These are phyloP conservation scores for Aphidius gifuensis DNA, from an alignment of 1,140 invertebrate species.

Conservation along the genomic window DNA sequence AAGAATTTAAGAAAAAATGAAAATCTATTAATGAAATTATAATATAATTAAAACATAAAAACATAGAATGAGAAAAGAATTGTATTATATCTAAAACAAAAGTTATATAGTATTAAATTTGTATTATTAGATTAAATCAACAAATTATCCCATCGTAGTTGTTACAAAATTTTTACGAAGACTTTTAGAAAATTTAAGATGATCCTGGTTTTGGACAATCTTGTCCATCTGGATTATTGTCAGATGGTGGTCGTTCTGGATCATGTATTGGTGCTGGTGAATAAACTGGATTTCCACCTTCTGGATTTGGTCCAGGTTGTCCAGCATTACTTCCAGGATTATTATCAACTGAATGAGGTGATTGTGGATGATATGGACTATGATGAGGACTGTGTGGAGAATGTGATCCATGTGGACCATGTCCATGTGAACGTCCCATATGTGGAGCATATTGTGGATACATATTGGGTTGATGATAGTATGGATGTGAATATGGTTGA, in stretches of 20 bases:
- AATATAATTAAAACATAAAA: too few relatives aligned
- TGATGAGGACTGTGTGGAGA: constrained; percentile 41
- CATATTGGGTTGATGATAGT: constrained; percentile 57
- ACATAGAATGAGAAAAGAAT: too few relatives aligned
- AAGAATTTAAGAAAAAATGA: too few relatives aligned
- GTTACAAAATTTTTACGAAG: too few relatives aligned
- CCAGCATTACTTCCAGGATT: constrained; percentile 30
- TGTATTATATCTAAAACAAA: too few relatives aligned
- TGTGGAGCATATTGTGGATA: constrained; percentile 61
- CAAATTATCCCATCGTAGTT: too few relatives aligned
- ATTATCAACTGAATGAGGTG: constrained; percentile 42
- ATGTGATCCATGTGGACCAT: constrained; percentile 43
- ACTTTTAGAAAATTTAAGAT: constrained; percentile 28
- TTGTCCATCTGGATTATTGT: constrained; percentile 31
- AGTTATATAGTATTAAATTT: too few relatives aligned
- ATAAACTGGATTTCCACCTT: constrained; percentile 39
- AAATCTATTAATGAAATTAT: too few relatives aligned
- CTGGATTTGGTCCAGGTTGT: constrained; percentile 30
- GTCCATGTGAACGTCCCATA: constrained; percentile 56
- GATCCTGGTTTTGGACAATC: constrained; percentile 43
- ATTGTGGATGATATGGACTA: constrained; percentile 50
- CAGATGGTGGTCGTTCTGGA: constrained; percentile 40
- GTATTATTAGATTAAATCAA: too few relatives aligned
- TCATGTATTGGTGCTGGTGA: constrained; percentile 43
- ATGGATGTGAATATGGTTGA: constrained; percentile 57